phyloP scores from a whole-genome alignment of 2,113 vertebrate genomes.

The Chascanopsetta lugubris region DNA sequence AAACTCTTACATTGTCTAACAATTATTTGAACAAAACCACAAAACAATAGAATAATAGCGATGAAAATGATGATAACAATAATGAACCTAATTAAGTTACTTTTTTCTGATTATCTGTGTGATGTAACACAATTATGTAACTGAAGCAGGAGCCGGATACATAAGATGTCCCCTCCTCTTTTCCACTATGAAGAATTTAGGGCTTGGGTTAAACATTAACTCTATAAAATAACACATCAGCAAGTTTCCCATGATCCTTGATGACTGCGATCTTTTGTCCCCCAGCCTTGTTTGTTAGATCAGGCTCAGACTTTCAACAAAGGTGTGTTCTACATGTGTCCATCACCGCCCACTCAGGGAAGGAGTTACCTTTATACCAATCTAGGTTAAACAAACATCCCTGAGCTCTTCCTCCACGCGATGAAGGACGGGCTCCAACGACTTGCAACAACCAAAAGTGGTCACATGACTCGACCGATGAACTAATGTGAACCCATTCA shows the following conservation, averaged over 20 bases:
- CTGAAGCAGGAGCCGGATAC: neutral
- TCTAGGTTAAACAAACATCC: neutral
- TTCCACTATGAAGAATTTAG: neutral
- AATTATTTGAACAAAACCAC: no score
- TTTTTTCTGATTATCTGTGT: no score
- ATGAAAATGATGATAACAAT: no score
- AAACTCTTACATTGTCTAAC: no score
- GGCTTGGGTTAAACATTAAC: constrained; percentile 1
- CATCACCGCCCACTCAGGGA: neutral
- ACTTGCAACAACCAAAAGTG: neutral
- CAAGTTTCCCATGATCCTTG: neutral
- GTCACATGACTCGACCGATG: neutral
- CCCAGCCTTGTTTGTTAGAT: no score
- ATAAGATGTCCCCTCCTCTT: neutral
- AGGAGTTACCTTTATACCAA: neutral
- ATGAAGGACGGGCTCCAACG: neutral
- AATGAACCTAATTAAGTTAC: no score
- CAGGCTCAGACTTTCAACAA: neutral
- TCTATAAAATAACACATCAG: no score
- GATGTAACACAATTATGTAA: neutral
- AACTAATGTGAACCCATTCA: neutral
- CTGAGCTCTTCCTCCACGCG: neutral
- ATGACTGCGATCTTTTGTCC: neutral
- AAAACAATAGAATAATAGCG: no score
- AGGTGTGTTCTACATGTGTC: neutral